phyloP scores from a whole-genome alignment of 1,140 invertebrate genomes.

The Streblospio benedicti region DNA sequence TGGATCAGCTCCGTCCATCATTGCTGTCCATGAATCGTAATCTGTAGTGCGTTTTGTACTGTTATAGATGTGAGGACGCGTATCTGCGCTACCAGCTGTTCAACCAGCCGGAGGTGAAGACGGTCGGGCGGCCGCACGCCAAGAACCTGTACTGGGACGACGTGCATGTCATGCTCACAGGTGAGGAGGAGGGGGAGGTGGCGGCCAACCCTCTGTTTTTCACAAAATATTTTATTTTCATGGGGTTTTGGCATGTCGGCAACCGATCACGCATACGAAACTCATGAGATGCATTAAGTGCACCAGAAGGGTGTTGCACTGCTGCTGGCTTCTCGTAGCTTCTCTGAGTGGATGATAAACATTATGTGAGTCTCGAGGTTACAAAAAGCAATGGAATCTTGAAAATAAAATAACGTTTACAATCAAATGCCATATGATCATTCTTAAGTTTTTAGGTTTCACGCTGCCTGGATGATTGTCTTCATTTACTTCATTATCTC shows the following conservation, averaged over 20 bases:
- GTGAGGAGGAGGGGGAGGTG: conserved; percentile 16
- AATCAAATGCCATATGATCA: neutral
- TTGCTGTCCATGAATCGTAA: too few relatives aligned
- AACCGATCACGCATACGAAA: neutral
- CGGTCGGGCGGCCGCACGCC: conserved; percentile 30
- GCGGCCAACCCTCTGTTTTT: too few relatives aligned
- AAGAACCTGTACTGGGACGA: conserved; percentile 43
- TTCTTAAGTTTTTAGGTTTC: too few relatives aligned
- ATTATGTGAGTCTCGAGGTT: neutral
- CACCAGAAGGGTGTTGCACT: neutral
- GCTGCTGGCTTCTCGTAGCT: neutral
- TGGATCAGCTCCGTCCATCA: too few relatives aligned
- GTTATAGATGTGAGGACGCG: conserved; percentile 39
- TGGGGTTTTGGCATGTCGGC: neutral
- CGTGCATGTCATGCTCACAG: conserved; percentile 38
- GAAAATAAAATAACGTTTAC: neutral
- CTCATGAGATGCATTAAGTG: neutral
- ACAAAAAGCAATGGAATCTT: neutral
- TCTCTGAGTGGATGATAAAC: neutral
- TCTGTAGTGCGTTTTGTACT: too few relatives aligned
- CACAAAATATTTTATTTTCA: too few relatives aligned
- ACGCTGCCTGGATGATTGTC: too few relatives aligned
- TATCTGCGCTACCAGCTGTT: conserved; percentile 41
- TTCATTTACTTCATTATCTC: too few relatives aligned
- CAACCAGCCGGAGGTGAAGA: conserved; percentile 31